Evolutionary conservation across 2,888 invertebrate genomes (phyloP).

Genomic region (Harpalus rufipes): DNA sequence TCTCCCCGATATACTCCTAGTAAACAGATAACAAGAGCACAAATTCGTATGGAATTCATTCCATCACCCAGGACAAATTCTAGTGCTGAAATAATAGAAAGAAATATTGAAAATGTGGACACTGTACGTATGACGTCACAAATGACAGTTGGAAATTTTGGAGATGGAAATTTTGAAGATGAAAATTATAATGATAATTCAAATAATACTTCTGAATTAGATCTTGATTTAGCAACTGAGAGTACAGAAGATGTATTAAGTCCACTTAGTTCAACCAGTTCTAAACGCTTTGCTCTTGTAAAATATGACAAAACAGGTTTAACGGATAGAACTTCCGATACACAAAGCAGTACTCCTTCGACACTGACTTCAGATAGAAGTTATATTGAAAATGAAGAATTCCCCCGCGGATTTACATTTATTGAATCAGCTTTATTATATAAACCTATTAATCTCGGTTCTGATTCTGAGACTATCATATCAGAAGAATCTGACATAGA

Average conservation of each 20-base stretch:
- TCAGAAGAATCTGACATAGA: conserved; percentile 11
- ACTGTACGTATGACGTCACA: not conserved
- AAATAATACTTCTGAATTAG: not conserved
- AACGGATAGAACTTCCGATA: not conserved
- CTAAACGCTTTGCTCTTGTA: not conserved
- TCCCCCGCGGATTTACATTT: conserved; percentile 28
- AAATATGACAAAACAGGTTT: not conserved
- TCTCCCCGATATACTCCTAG: not conserved
- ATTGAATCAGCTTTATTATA: not conserved
- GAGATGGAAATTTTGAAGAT: not conserved
- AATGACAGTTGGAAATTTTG: not conserved
- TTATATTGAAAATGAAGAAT: conserved; percentile 58
- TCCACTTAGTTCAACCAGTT: not conserved
- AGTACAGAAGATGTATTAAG: not conserved
- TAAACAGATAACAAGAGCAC: not conserved
- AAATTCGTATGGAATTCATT: conserved; percentile 27
- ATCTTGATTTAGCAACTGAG: not conserved
- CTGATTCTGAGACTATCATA: not conserved
- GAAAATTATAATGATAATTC: not conserved
- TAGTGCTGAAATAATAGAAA: not conserved
- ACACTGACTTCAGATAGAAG: not conserved
- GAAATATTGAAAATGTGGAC: not conserved
- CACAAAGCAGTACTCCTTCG: not conserved
- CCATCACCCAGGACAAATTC: conserved; percentile 45
- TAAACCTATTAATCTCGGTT: too few relatives aligned